Evolutionary conservation across 2,797 vertebrate species (phyloP), one percentile per base, ranked within the genome.

Genomic region (Picus viridis): DNA sequence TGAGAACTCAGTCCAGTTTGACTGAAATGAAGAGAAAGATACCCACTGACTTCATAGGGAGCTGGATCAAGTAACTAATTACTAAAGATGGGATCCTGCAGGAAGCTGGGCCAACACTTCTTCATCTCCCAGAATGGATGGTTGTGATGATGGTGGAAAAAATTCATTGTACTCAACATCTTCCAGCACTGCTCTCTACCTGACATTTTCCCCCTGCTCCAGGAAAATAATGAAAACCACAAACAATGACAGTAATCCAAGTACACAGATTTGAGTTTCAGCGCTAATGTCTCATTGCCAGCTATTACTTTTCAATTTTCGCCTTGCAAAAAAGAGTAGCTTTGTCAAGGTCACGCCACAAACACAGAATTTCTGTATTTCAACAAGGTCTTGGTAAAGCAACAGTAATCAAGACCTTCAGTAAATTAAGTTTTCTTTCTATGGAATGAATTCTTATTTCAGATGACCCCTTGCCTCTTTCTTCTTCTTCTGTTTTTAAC

Each of bases 351-450:
- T 95, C 88, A 58, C 53, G 29, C 36, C 36, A 77, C 70, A 95
- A 86, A 91, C 86, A 93, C 92, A 92, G 85, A 0, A 83, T 84
- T 90, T 88, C 72, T 94, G 29, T 24, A 41, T 93, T 86, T 81
- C 82, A 85, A 51, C 70, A 81, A 90, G 81, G 81, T 86, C 87
- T 90, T 90, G 30, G 36, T 91, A 89, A 88, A 90, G 68, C 73
- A 93, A 68, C 45, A 26, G 23, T 89, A 90, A 75, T 87, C 87
- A 80, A 22, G 71, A 86, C 93, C 43, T 93, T 95, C 76, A 81
- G 34, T 93, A 96, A 94, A 94, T 96, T 88, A 95, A 36, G 19
- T 18, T 88, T 94, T 95, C 56, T 88, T 90, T 94, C 54, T 79
- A 76, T 93, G 75, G 36, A 92, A 57, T 26, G 16, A 67, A 76